Conservation (phyloP, 2,888 invertebrate species). For the Pammene aurita region DNA sequence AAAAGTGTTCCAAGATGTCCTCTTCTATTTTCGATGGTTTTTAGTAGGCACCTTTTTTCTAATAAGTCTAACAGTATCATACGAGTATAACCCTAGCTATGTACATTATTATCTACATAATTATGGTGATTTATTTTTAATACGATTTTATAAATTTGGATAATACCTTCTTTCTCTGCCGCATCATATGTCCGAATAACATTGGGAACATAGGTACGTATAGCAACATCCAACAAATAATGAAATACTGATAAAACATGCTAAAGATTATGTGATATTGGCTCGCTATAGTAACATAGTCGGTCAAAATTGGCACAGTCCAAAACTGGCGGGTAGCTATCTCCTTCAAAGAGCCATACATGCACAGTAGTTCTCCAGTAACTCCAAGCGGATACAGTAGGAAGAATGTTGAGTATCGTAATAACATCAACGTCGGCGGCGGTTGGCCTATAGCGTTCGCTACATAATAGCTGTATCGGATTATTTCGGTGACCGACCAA, state of each 20-base stretch:
- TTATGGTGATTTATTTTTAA: background rate
- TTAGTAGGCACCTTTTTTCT: no score
- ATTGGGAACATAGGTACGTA: slow-evolving; percentile 94
- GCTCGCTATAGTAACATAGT: slow-evolving; percentile 6
- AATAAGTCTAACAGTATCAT: background rate
- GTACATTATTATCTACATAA: background rate
- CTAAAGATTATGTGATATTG: slow-evolving; percentile 28
- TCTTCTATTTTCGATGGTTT: no score
- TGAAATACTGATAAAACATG: slow-evolving; percentile 82
- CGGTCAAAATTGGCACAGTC: slow-evolving; percentile 19
- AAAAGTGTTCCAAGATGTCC: no score
- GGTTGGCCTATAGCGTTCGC: slow-evolving; percentile 64
- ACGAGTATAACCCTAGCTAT: background rate
- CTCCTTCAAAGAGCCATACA: slow-evolving; percentile 85
- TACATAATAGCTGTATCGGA: slow-evolving; percentile 93
- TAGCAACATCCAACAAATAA: slow-evolving; percentile 87
- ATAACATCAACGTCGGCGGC: slow-evolving; percentile 10
- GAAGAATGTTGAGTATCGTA: slow-evolving; percentile 88
- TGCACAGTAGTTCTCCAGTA: slow-evolving; percentile 91
- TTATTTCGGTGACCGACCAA: slow-evolving; percentile 94
- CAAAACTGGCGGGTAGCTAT: slow-evolving; percentile 18
- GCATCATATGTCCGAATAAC: slow-evolving; percentile 92
- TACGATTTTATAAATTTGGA: slow-evolving; percentile 22
- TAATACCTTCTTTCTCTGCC: slow-evolving; percentile 88
- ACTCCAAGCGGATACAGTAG: slow-evolving; percentile 93